phyloP scores from a whole-genome alignment of 2,113 vertebrate genomes.

The Murina feae region DNA sequence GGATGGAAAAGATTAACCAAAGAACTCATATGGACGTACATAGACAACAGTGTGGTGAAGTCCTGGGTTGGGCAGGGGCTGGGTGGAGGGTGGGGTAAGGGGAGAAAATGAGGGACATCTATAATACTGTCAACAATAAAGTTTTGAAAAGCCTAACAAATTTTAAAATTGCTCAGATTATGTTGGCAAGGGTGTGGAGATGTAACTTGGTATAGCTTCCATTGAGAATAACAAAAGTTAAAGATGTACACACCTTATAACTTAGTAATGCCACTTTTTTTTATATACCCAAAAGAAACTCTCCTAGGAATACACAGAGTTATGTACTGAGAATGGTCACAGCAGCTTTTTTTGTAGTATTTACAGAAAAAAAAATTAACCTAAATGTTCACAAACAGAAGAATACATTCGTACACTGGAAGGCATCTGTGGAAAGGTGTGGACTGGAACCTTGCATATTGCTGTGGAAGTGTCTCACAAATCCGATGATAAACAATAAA shows the following conservation, averaged over 20 bases:
- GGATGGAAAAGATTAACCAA: too few species aligned
- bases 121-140: too few species aligned
- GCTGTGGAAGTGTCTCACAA: neutral
- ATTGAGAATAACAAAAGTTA: neutral
- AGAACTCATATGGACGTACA: too few species aligned
- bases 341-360: neutral
- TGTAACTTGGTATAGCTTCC: neutral
- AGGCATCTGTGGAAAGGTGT: neutral
- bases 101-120: too few species aligned
- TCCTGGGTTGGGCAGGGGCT: too few species aligned
- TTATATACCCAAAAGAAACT: neutral
- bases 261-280: neutral
- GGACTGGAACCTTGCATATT: neutral
- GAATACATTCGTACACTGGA: neutral
- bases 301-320: neutral
- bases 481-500: neutral
- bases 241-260: neutral
- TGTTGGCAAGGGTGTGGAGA: neutral
- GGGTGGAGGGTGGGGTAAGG: too few species aligned
- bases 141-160: neutral
- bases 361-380: neutral
- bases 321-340: neutral
- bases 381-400: neutral
- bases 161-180: neutral
- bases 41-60: too few species aligned